Percentiles rank a stretch among this genome's conserved stretches.
phyloP scores from a whole-genome alignment of 2,888 invertebrate genomes.

The Drosophila multiciliata region DNA sequence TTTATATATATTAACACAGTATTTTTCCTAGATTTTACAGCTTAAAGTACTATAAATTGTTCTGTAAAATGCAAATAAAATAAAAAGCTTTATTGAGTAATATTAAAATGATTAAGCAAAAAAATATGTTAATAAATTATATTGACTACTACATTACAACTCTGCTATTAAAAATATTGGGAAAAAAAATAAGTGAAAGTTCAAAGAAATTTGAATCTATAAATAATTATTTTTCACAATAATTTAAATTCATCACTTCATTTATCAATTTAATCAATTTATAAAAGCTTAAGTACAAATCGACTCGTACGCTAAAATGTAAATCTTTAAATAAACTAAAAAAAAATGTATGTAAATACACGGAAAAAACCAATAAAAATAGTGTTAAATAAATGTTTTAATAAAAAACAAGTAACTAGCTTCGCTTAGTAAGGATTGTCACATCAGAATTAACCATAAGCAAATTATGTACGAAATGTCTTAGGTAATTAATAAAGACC shows the following conservation, averaged over 20 bases:
- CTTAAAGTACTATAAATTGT: constrained; percentile 3
- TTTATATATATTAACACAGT: neutral
- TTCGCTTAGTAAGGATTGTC: constrained; percentile 74
- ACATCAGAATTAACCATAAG: constrained; percentile 51
- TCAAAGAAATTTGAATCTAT: constrained; percentile 10
- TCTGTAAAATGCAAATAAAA: constrained; percentile 4
- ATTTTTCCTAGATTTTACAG: neutral
- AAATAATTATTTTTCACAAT: constrained; percentile 16
- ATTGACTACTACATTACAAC: constrained; percentile 34
- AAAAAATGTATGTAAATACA: constrained; percentile 62
- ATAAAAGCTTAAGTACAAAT: constrained; percentile 52
- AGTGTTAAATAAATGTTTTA: constrained; percentile 44
- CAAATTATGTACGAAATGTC: constrained; percentile 17
- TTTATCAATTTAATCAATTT: constrained; percentile 55
- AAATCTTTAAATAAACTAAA: constrained; percentile 13
- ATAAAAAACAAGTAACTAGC: constrained; percentile 54
- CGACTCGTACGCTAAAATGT: constrained; percentile 16
- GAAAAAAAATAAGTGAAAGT: constrained; percentile 11
- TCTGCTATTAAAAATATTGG: constrained; percentile 35
- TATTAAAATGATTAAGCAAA: constrained; percentile 11
- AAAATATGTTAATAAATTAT: constrained; percentile 47
- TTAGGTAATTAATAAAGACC: neutral
- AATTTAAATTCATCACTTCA: constrained; percentile 46
- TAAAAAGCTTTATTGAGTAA: constrained; percentile 30
- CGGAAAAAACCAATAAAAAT: constrained; percentile 12